Conservation (phyloP, 2,113 vertebrate species). For the Vimba vimba region DNA sequence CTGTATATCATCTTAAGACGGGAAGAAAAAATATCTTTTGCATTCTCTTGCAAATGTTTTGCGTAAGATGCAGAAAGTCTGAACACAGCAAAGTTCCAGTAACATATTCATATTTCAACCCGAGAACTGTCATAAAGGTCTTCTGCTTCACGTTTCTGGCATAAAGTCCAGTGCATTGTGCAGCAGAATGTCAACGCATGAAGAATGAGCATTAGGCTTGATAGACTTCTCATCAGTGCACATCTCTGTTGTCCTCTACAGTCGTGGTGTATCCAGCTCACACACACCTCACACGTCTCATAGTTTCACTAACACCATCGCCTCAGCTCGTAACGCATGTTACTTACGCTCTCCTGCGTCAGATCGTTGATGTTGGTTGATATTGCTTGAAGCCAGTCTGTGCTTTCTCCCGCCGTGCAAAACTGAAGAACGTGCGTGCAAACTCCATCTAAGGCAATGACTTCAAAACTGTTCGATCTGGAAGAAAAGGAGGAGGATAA, state of each 20-base stretch:
- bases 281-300: neutral
- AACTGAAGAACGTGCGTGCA: constrained; percentile 88
- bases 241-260: too few species aligned
- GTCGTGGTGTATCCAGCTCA: too few species aligned
- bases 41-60: too few species aligned
- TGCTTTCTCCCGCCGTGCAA: constrained; percentile 86
- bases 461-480: constrained; percentile 91
- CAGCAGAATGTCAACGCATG: neutral
- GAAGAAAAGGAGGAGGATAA: neutral
- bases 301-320: neutral
- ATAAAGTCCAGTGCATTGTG: neutral
- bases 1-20: neutral
- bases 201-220: neutral
- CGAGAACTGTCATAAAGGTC: neutral
- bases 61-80: neutral
- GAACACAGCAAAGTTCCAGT: neutral
- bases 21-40: too few species aligned
- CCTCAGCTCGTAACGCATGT: neutral
- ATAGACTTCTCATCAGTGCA: neutral
- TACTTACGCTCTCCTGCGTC: constrained; percentile 88
- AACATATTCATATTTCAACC: neutral
- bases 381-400: constrained; percentile 92
- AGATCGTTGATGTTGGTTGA: constrained; percentile 88
- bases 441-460: constrained; percentile 85
- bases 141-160: neutral